phyloP scores from a whole-genome alignment of 2,797 vertebrate species.

The Eulemur albifrons region DNA sequence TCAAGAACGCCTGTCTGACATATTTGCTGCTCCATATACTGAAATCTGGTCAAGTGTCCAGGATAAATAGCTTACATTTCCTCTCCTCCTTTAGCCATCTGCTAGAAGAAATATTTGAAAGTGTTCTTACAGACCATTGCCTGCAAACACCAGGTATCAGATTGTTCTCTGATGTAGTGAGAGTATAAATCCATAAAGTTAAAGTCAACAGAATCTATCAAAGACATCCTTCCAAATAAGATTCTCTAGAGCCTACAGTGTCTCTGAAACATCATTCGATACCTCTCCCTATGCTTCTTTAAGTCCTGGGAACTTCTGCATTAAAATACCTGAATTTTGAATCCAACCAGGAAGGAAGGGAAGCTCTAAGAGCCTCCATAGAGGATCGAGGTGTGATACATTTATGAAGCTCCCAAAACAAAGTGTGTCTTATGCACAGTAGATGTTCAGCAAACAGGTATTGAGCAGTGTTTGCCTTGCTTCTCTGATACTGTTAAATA shows the following conservation, averaged over 20 bases:
- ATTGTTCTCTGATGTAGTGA: background rate
- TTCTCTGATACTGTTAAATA: background rate
- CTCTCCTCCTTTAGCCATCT: background rate
- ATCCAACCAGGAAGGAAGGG: background rate
- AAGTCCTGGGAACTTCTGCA: background rate
- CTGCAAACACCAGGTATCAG: slow-evolving; percentile 32
- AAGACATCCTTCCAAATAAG: background rate
- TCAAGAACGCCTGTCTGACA: background rate
- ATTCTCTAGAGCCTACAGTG: background rate
- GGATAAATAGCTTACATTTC: background rate
- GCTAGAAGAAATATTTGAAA: slow-evolving; percentile 14
- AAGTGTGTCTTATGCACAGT: background rate
- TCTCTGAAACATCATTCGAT: background rate
- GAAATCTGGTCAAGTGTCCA: background rate
- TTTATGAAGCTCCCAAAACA: background rate
- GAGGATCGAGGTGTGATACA: background rate
- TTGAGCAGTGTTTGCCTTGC: background rate
- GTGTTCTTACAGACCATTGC: background rate
- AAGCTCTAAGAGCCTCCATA: background rate
- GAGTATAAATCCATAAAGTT: background rate
- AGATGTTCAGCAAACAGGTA: background rate
- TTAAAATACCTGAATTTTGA: background rate
- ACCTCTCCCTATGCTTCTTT: background rate
- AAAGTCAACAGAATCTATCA: background rate
- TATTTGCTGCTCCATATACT: background rate